Percentiles rank a stretch among this genome's conserved stretches.
Conservation (phyloP, 2,113 vertebrate species). For the Prochilodus magdalenae region DNA sequence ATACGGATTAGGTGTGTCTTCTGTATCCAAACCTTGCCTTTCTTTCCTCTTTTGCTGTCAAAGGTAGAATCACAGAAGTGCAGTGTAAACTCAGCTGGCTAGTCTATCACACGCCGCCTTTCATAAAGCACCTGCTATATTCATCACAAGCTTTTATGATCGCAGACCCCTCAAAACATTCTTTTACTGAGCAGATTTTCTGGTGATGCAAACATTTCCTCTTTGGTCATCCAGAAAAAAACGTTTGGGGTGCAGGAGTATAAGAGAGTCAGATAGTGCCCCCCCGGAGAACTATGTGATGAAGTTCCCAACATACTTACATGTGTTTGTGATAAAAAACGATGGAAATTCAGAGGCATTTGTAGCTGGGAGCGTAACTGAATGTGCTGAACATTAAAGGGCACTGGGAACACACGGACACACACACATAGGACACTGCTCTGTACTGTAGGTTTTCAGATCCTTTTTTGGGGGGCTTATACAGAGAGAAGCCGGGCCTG, state of each 20-base stretch:
- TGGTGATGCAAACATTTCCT: background rate
- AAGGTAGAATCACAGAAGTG: conserved; percentile 19
- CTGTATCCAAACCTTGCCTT: background rate
- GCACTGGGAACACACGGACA: background rate
- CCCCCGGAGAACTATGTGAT: background rate
- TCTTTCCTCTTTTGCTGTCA: conserved; percentile 23
- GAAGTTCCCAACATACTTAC: background rate
- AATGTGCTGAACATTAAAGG: conserved; percentile 29
- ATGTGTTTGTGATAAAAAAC: background rate
- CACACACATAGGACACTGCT: background rate
- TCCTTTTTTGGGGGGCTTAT: background rate
- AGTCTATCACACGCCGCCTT: background rate
- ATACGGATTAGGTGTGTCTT: background rate
- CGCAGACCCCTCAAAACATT: background rate
- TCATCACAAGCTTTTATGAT: background rate
- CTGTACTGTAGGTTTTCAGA: background rate
- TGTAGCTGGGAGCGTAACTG: background rate
- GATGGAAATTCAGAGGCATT: background rate
- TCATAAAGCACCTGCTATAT: background rate
- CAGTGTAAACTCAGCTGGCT: background rate
- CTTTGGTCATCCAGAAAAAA: background rate
- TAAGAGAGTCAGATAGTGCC: background rate
- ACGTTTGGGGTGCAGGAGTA: background rate
- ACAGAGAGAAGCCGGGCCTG: conserved; percentile 6
- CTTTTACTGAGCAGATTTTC: background rate